Evolutionary conservation across 2,113 vertebrate genomes (phyloP), one percentile per base, ranked within the genome.

Genomic region (Prunella fulvescens): DNA sequence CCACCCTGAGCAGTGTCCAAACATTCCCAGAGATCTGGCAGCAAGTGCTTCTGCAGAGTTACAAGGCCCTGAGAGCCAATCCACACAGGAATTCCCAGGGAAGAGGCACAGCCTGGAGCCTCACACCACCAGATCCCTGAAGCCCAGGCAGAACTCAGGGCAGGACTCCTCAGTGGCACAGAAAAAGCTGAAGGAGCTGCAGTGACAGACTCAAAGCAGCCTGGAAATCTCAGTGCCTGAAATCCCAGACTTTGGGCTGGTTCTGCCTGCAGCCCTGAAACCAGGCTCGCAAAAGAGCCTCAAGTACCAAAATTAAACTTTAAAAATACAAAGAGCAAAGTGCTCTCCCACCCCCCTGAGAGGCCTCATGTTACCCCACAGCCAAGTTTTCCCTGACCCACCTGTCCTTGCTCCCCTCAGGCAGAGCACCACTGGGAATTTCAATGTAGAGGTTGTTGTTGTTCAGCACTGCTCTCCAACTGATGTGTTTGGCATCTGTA

Each of bases 381-480:
- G 77, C 31, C 11, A 26, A 2, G 0, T 26, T 66, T 12, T 12
- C 7, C 9, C 28, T 28, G 10, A 60, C 97, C 78, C 67, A 99
- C 99, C 99, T 99, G 97, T 99, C 99, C 96, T 99, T 99, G 98
- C 99, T 99, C 94, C 99, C 99, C 96, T 99, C 99, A 12, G 99
- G 99, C 97, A 99, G 98, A 81, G 98, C 96, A 87, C 99, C 99
- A 33, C 98, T 98, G 39, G 99, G 99, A 83, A 99, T 99, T 97
- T 99, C 99, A 3, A 99, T 97, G 65, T 99, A 99, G 77, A 99
- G 98, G 96, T 98, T 97, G 93, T 97, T 97, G 90, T 98, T 98
- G 95, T 99, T 99, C 97, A 99, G 97, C 90, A 98, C 99, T 42
- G 98, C 98, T 95, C 99, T 99, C 99, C 99, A 99, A 93, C 97